A percentile compares a stretch with the other conserved stretches of the same genome.
phyloP scores from a whole-genome alignment of 2,888 invertebrate genomes.

The Diadegma fenestrale region DNA sequence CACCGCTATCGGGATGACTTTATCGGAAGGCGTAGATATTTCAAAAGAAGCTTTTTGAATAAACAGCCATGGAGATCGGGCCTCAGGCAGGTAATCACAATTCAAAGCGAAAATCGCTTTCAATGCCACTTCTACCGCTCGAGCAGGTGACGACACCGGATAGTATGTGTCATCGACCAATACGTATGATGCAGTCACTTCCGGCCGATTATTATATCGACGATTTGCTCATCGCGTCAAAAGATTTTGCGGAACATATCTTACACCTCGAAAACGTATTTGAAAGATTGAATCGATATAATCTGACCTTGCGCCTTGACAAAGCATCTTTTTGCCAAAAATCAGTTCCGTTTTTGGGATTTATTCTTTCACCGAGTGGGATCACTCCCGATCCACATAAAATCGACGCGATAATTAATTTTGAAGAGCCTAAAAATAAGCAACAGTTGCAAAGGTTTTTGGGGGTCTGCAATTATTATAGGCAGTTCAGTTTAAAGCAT shows the following conservation, averaged over 20 bases:
- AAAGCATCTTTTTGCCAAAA: conserved; percentile 69
- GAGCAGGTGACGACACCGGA: conserved; percentile 25
- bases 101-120: conserved; percentile 44
- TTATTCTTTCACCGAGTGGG: conserved; percentile 51
- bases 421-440: conserved; percentile 69
- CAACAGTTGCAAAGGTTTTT: conserved; percentile 71
- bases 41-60: conserved; percentile 47
- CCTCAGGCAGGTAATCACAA: conserved; percentile 47
- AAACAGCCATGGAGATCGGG: conserved; percentile 50
- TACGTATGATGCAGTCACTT: conserved; percentile 44
- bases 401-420: conserved; percentile 69
- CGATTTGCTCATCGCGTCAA: no score
- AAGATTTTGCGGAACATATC: no score
- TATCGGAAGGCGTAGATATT: conserved; percentile 10
- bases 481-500: conserved; percentile 47
- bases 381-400: conserved; percentile 51
- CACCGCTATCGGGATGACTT: background rate
- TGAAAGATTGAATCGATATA: background rate
- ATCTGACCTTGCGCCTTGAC: conserved; percentile 71
- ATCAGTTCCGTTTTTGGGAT: conserved; percentile 52
- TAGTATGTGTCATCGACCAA: conserved; percentile 40
- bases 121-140: conserved; percentile 37
- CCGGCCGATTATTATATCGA: background rate
- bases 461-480: conserved; percentile 55
- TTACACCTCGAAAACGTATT: no score